phyloP scores from a whole-genome alignment of 1,140 invertebrate species.

The Procambarus virginalis region DNA sequence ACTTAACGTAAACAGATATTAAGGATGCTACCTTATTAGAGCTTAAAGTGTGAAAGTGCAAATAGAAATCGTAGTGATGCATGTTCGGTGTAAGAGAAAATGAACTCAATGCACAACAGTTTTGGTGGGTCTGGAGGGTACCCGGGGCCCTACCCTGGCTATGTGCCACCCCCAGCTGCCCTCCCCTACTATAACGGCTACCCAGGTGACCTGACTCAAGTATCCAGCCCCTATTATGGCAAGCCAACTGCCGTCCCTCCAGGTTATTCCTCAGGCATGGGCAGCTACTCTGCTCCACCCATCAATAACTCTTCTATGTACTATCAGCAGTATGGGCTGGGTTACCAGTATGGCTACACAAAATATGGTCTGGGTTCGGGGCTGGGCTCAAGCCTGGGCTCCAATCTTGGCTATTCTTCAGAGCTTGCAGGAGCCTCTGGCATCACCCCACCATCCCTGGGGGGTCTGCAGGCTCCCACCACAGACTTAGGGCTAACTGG shows the following conservation, averaged over 20 bases:
- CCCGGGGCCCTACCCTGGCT: constrained; percentile 69
- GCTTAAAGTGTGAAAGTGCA: constrained; percentile 41
- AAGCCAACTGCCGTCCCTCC: constrained; percentile 67
- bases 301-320: constrained; percentile 70
- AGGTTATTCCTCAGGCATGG: constrained; percentile 70
- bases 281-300: constrained; percentile 65
- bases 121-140: constrained; percentile 70
- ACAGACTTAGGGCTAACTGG: constrained; percentile 69
- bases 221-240: constrained; percentile 70
- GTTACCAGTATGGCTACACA: constrained; percentile 70
- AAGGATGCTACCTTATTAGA: constrained; percentile 34
- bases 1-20: constrained; percentile 17
- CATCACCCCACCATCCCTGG: constrained; percentile 67
- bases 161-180: constrained; percentile 69
- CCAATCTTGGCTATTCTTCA: constrained; percentile 65
- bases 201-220: constrained; percentile 69
- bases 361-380: constrained; percentile 69
- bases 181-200: constrained; percentile 71
- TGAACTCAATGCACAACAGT: constrained; percentile 71
- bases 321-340: constrained; percentile 70
- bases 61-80: constrained; percentile 48
- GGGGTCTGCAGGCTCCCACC: constrained; percentile 68
- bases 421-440: constrained; percentile 66
- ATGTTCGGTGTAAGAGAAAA: constrained; percentile 60
- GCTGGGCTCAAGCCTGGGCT: constrained; percentile 58